Conservation (phyloP, 2,888 invertebrate species). For the Eristalis tenax region DNA sequence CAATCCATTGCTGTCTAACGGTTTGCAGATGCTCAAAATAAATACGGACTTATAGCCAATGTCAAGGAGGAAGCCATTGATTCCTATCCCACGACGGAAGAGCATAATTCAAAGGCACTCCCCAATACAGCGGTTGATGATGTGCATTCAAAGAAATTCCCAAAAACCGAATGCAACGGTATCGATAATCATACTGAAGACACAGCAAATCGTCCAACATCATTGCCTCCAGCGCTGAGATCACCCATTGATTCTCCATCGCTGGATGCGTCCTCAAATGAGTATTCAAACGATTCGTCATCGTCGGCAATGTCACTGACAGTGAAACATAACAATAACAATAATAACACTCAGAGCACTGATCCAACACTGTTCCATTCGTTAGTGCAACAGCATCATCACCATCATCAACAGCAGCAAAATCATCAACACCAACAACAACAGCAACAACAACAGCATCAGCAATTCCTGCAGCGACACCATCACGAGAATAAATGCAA, state of each 20-base stretch:
- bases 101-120: conserved; percentile 49
- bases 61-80: conserved; percentile 68
- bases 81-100: conserved; percentile 47
- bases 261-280: conserved; percentile 59
- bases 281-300: conserved; percentile 76
- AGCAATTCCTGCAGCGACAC: conserved; percentile 76
- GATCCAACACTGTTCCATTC: conserved; percentile 70
- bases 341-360: conserved; percentile 67
- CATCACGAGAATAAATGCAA: conserved; percentile 74
- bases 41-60: conserved; percentile 70
- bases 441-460: conserved; percentile 75
- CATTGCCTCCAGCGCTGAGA: conserved; percentile 51
- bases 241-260: conserved; percentile 54
- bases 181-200: conserved; percentile 28
- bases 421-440: conserved; percentile 77
- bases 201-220: conserved; percentile 53
- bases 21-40: conserved; percentile 75
- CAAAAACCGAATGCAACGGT: conserved; percentile 61
- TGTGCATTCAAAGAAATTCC: conserved; percentile 52
- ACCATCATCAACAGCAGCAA: conserved; percentile 75
- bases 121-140: conserved; percentile 12
- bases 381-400: conserved; percentile 74
- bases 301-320: conserved; percentile 80
- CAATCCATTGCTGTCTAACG: conserved; percentile 74
- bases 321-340: conserved; percentile 74